Percentiles rank a stretch among this genome's conserved stretches.
Conservation (phyloP, 1,140 invertebrate genomes). For the Leptopilina boulardi region DNA sequence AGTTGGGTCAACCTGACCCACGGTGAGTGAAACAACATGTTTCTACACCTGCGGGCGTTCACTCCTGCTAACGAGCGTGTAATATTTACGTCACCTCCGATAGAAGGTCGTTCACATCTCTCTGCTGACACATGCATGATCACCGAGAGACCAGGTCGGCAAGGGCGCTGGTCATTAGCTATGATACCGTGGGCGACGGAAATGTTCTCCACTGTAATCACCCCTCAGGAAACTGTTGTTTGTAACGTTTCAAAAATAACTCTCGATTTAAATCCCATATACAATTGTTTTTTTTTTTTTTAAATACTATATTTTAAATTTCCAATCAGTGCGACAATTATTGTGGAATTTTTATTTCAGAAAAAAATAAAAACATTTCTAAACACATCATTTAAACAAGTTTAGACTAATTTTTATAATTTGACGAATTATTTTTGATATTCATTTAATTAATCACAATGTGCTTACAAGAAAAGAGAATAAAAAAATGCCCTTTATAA, state of each 20-base stretch:
- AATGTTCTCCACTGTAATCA: slow-evolving; percentile 48
- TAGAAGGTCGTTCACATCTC: slow-evolving; percentile 65
- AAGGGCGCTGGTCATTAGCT: slow-evolving; percentile 54
- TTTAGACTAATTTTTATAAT: too few species aligned
- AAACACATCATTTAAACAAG: too few species aligned
- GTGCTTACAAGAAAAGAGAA: too few species aligned
- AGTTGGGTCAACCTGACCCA: slow-evolving; percentile 18
- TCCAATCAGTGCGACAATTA: too few species aligned
- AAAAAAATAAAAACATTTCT: too few species aligned
- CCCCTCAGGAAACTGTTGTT: slow-evolving; percentile 36
- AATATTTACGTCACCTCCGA: slow-evolving; percentile 65
- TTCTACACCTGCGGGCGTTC: slow-evolving; percentile 56
- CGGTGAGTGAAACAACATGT: slow-evolving; percentile 29
- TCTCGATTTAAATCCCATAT: slow-evolving; percentile 36
- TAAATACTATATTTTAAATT: too few species aligned
- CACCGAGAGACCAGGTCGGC: slow-evolving; percentile 47
- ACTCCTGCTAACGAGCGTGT: slow-evolving; percentile 64
- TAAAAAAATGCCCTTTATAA: too few species aligned
- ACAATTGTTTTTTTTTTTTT: slow-evolving; percentile 42
- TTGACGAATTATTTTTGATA: too few species aligned
- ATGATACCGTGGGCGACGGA: slow-evolving; percentile 42
- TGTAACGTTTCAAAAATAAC: slow-evolving; percentile 18
- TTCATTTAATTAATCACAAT: too few species aligned
- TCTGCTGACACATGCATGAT: slow-evolving; percentile 55
- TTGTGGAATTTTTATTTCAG: too few species aligned